Base-by-base conservation (phyloP, 2,113 vertebrate species). In the Scytalopus superciliaris region DNA sequence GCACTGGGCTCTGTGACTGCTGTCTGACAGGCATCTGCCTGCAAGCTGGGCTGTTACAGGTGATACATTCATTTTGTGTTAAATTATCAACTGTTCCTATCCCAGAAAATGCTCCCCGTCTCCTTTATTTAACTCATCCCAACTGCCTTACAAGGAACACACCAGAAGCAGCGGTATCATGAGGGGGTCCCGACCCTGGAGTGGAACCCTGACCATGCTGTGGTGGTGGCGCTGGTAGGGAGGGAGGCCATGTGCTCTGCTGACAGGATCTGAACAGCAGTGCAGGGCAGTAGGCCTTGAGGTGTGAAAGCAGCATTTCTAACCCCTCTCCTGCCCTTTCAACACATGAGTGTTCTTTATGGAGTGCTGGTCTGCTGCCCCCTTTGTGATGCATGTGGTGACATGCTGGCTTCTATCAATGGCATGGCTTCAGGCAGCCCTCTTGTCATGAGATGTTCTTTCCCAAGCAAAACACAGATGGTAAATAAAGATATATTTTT, bases 401-500 rank as follows among this genome's bases (percentile, higher is more conserved):
- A 7, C 3, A 3, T 24, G 19, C 27, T 87, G 69, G 14, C 40
- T 15, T 15, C 40, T 12, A 12, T 10, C 47, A 31, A 3, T 0
- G 13, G 52, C 10, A 3, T 37, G 70, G 24, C 31, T 62, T 62
- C 0, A 4, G 39, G 35, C 73, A 24, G 3, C 15, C 12, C 9
- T 19, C 19, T n/a, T 60, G 14, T 53, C 30, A 12, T 0, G 10
- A 53, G 24, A 8, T 67, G 28, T 57, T 89, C 14, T 68, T 18
- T 77, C 28, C 40, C 42, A 28, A 75, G 68, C 23, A 77, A 72
- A 91, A 60, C 59, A 70, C 12, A 69, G 40, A 42, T 50, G 27
- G 44, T 77, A 72, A 97, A 95, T 96, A 94, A 96, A 95, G 17
- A 35, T 68, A 42, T 95, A 92, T 96, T 96, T 96, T 96, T 96